Evolutionary conservation across 2,113 vertebrate species (phyloP).

Genomic region (Ophthalmotilapia sp.): DNA sequence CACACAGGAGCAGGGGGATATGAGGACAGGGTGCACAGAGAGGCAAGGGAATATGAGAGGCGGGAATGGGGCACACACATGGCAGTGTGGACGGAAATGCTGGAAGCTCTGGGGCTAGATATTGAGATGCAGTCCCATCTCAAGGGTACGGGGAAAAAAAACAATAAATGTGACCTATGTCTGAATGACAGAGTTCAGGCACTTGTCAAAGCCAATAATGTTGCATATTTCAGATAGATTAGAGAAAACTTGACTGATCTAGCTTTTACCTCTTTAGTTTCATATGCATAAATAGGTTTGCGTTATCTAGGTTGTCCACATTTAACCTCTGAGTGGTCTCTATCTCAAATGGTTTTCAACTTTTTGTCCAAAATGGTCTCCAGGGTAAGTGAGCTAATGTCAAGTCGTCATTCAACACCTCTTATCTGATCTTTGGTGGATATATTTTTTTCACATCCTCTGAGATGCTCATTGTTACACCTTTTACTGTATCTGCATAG

Average conservation of each 20-base stretch:
- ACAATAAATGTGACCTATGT: background rate
- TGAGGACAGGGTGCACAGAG: background rate
- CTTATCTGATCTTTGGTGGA: background rate
- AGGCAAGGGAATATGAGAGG: background rate
- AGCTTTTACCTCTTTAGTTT: background rate
- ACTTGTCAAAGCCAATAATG: background rate
- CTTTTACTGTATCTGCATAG: constrained; percentile 2
- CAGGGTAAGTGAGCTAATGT: background rate
- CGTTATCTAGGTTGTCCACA: background rate
- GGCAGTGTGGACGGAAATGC: background rate
- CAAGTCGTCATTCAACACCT: background rate
- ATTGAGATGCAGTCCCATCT: background rate
- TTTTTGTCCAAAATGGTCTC: background rate
- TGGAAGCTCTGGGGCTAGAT: background rate
- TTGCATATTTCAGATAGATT: background rate
- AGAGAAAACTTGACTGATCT: background rate
- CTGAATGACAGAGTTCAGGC: background rate
- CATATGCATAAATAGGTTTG: background rate
- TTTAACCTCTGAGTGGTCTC: background rate
- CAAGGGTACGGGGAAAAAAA: background rate
- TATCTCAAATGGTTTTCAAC: background rate
- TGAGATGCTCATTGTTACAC: constrained; percentile 11
- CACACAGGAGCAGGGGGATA: background rate
- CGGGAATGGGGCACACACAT: background rate
- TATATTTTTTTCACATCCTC: constrained; percentile 24